Evolutionary conservation across 2,797 vertebrate species (phyloP).

Genomic region (Phalloptychus januarius): DNA sequence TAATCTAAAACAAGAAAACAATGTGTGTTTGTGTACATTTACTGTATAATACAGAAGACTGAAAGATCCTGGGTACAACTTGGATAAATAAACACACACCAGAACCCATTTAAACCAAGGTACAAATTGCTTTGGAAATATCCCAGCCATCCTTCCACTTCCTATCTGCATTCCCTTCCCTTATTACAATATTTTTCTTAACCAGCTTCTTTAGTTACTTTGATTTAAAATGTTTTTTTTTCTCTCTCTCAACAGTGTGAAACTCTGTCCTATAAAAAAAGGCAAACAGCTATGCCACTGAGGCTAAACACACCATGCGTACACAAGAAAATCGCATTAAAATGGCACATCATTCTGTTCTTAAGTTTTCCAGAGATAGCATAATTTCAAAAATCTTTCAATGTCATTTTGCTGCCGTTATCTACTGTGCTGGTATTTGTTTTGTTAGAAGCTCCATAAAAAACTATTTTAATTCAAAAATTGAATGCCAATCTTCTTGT

Average conservation of each 20-base stretch:
- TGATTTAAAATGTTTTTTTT: conserved; percentile 21
- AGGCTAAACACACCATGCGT: conserved; percentile 31
- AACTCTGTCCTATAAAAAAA: conserved; percentile 36
- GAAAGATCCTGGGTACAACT: conserved; percentile 30
- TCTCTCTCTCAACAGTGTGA: conserved; percentile 21
- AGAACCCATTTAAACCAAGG: conserved; percentile 46
- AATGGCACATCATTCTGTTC: background rate
- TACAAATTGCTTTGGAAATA: conserved; percentile 39
- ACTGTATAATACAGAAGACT: conserved; percentile 28
- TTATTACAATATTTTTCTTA: conserved; percentile 22
- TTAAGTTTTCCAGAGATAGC: background rate
- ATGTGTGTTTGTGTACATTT: background rate
- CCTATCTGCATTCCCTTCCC: conserved; percentile 16
- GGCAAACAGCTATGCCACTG: conserved; percentile 28
- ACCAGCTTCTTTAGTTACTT: conserved; percentile 35
- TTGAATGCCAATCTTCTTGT: background rate
- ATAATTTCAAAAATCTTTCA: conserved; percentile 18
- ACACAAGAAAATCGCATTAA: background rate
- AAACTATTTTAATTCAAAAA: background rate
- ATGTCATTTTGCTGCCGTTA: conserved; percentile 9
- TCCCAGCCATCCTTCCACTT: conserved; percentile 35
- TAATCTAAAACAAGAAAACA: background rate
- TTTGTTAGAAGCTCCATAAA: conserved; percentile 1
- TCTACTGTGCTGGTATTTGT: conserved; percentile 18
- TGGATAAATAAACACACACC: conserved; percentile 52